Base-by-base conservation (phyloP, 2,113 vertebrate genomes). In the Archocentrus centrarchus region DNA sequence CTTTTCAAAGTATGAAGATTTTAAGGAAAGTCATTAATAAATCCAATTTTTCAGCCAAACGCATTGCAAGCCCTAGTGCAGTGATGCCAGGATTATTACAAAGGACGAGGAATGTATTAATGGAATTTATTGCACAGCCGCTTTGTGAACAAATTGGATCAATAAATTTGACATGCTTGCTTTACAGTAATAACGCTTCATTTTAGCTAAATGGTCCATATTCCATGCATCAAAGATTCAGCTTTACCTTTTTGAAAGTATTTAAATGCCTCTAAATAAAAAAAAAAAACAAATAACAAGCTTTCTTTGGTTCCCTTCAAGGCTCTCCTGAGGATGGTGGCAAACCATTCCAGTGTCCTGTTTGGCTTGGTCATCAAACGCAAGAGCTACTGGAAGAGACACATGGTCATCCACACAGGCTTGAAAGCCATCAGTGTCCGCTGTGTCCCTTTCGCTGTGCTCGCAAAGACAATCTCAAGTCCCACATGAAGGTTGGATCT, bases 391-490 rank as follows among this genome's bases (percentile, higher is more conserved):
- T 99, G 98, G 98, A 99, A 99, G 94, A 96, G 98, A 90, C 98
- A 99, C 94, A 99, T 99, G 98, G 98, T 99, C 95, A 99, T 99
- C 93, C 98, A 99, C 94, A 99, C 98, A 37, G 98, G 98, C 93
- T 95, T 99, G 93, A 99, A 99, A 99, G 98, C 93, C 98, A 99
- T 93, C 98, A 99, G 94, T 99, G 98, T 94, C 98, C 98, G 0
- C 95, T 99, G 88, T 99, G 98, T 94, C 98, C 98, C 13, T 99
- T 99, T 94, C 98, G 98, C 84, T 99, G 98, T 93, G 98, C 98
- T 93, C 98, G 98, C 96, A 99, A 99, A 98, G 98, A 99, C 97
- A 99, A 99, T 99, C 98, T 99, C 90, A 99, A 99, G 96, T 99
- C 98, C 92, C 98, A 99, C 94, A 99, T 99, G 98, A 99, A 99